Conservation (phyloP, 2,113 vertebrate species). For the Procavia capensis region DNA sequence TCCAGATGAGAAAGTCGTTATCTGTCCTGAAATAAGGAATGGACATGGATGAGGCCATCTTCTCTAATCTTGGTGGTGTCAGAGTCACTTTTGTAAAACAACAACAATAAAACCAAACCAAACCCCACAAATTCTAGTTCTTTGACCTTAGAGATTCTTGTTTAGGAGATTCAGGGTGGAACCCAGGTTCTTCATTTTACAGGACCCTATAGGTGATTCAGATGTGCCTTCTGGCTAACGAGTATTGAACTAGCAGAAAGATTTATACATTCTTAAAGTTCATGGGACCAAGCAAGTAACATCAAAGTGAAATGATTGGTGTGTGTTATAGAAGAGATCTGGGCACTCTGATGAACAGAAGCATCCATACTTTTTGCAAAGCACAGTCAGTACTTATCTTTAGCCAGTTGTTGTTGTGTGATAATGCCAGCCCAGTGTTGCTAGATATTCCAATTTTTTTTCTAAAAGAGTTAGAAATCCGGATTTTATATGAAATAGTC, state of each 20-base stretch:
- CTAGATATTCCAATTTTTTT: constrained; percentile 16
- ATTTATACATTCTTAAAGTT: background rate
- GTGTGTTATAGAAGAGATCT: background rate
- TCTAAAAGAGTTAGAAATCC: constrained; percentile 41
- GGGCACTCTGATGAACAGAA: background rate
- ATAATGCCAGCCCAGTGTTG: background rate
- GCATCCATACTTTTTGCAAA: background rate
- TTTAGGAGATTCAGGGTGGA: background rate
- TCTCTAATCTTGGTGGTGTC: background rate
- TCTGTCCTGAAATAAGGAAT: constrained; percentile 63
- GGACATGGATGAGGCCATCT: background rate
- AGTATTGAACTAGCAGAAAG: background rate
- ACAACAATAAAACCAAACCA: background rate
- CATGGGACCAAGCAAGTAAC: background rate
- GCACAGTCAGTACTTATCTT: background rate
- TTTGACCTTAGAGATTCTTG: background rate
- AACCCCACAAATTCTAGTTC: background rate
- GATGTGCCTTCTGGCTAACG: background rate
- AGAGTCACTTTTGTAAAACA: background rate
- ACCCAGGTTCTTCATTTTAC: constrained; percentile 16
- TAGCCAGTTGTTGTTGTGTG: background rate
- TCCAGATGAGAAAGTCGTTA: constrained; percentile 67
- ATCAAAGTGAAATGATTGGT: background rate
- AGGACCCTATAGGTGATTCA: background rate
- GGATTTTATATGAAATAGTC: constrained; percentile 30